Base-by-base conservation (phyloP, 2,888 invertebrate species). In the Anticlea derivata region DNA sequence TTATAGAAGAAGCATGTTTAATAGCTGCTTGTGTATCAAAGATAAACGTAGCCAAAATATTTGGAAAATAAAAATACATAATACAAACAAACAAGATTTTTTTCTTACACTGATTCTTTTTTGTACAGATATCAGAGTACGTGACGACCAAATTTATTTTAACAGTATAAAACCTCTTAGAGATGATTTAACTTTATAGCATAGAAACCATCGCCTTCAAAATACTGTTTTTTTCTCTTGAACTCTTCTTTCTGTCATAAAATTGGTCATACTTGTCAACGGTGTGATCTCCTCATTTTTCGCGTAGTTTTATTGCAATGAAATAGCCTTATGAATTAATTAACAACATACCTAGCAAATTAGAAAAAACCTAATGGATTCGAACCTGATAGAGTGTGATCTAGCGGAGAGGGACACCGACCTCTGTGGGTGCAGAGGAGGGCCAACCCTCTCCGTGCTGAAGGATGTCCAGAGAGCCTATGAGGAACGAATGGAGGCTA, bases 381-480 rank as follows among this genome's bases (percentile, higher is more conserved):
- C 50, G 1, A 70, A 70, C 27, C 58, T 73, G 49, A 61, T 74
- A 50, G 76, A 80, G 10, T 63, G 68, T 12, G 77, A 73, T 29
- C n/a, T 59, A 20, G 68, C 68, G n/a, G 76, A 70, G 67, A 55
- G 71, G 26, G 75, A 69, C 37, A 46, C 61, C 0, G 75, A 61
- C 2, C 22, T 52, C 50, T 81, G 82, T 49, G 71, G 55, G 38
- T 78, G 80, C 47, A 63, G 58, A 41, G 71, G 66, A 1, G 75
- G 70, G 1, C 66, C 74, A 2, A 63, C 88, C 13, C 81, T 93
- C 44, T 81, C 73, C 34, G 91, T 94, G 58, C 84, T 94, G 41
- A 79, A 85, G 35, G 92, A 94, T 50, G 92, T 95, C 58, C 93
- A 93, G 68, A 77, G 82, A 44, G 83, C 93, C 0, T 95, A 94